Base-by-base conservation (phyloP, 64 coral and sea anemone genomes). In the Trachythela sp. region DNA sequence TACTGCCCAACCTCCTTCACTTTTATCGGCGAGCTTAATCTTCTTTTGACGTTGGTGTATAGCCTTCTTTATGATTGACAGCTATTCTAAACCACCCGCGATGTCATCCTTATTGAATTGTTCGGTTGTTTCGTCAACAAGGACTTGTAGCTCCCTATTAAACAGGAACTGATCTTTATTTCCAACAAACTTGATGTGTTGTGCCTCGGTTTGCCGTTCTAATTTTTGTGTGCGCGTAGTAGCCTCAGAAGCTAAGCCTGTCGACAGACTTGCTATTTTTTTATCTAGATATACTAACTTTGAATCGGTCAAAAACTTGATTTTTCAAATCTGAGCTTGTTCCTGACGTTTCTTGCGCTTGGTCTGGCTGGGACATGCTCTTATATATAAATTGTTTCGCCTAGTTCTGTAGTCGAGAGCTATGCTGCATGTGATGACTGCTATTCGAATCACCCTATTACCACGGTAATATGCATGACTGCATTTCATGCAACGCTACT, bases 11-110 rank as follows among this genome's bases (percentile, higher is more conserved):
- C 70, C 59, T 10, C 36, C 70, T 43, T 89, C 88, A 67, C 60
- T 89, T n/a, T 88, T 9, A 88, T 88, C 86, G n/a, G 50, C 86
- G 17, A 88, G 86, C 37, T 88, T 88, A 31, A 88, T 88, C n/a
- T 48, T 52, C 48, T 87, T 87, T 48, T 87, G 85, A 18, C 36
- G 54, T 33, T 40, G 56, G 27, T 49, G 11, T 50, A 88, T 11
- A 29, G 26, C 36, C 2, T 86, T 54, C 0, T 36, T 48, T 8
- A 52, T 15, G 8, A 37, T 54, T 24, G 15, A 14, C 2, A 86
- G 37, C 85, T 86, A 52, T 36, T 48, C 40, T 13, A 31, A 20
- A 32, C 43, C 85, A 20, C 54, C 54, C n/a, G 49, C 48, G 9
- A 86, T 34, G 22, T 86, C 85, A 35, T 86, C 14, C 27, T 48